phyloP scores from a whole-genome alignment of 2,113 vertebrate species.

The Colaptes auratus region DNA sequence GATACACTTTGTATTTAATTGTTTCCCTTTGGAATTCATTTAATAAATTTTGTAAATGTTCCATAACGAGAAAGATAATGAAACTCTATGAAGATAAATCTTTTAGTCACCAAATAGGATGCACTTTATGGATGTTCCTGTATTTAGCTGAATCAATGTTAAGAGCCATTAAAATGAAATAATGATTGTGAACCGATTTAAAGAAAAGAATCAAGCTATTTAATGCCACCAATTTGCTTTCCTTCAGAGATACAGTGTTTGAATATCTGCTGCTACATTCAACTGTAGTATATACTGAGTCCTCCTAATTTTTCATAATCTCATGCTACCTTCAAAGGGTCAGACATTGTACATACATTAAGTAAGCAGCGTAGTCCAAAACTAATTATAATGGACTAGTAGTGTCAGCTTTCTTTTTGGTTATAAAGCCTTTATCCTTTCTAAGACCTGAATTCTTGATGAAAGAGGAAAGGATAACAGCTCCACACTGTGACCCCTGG shows the following conservation, averaged over 20 bases:
- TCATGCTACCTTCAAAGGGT: slow-evolving; percentile 60
- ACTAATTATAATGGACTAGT: slow-evolving; percentile 81
- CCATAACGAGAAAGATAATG: slow-evolving; percentile 52
- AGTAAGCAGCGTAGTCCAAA: slow-evolving; percentile 70
- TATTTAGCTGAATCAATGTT: slow-evolving; percentile 41
- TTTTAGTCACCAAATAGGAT: slow-evolving; percentile 25
- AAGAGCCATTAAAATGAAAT: slow-evolving; percentile 57
- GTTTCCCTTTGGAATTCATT: slow-evolving; percentile 17
- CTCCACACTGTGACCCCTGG: slow-evolving; percentile 76
- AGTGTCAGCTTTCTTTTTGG: slow-evolving; percentile 76
- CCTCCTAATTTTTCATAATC: slow-evolving; percentile 67
- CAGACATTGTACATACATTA: slow-evolving; percentile 65
- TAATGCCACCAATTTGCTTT: slow-evolving; percentile 22
- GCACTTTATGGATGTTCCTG: slow-evolving; percentile 38
- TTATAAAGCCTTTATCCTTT: slow-evolving; percentile 75
- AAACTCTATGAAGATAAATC: slow-evolving; percentile 49
- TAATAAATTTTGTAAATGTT: slow-evolving; percentile 32
- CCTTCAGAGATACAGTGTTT: slow-evolving; percentile 3
- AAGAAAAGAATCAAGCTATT: slow-evolving; percentile 49
- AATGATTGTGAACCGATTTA: slow-evolving; percentile 38
- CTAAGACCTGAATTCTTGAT: slow-evolving; percentile 75
- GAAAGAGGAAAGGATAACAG: slow-evolving; percentile 78
- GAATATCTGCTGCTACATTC: neutral
- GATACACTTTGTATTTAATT: slow-evolving; percentile 9
- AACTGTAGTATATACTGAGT: neutral